A percentile compares a stretch with the other conserved stretches of the same genome.
Evolutionary conservation across 1,140 invertebrate species (phyloP).

Genomic region (Acyrthosiphon pisum): DNA sequence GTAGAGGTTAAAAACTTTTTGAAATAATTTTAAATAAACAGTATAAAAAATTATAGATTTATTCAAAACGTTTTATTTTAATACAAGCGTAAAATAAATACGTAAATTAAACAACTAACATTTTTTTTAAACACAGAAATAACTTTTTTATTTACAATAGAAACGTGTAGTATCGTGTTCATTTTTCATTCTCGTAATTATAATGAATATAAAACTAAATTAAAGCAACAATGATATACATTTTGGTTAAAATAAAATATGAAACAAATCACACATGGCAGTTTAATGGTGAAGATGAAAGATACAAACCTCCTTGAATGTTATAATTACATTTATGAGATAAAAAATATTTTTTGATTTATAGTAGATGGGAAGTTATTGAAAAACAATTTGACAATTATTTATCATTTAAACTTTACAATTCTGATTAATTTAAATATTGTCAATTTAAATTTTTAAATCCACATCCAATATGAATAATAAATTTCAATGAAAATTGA

Average conservation of each 20-base stretch:
- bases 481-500: background rate
- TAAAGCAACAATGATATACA: background rate
- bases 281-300: background rate
- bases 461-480: background rate
- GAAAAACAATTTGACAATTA: background rate
- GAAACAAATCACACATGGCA: background rate
- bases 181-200: background rate
- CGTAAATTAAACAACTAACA: background rate
- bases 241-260: background rate
- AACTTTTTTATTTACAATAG: background rate
- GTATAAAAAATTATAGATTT: background rate
- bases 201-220: background rate
- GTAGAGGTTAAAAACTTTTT: background rate
- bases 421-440: background rate
- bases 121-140: background rate
- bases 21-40: background rate
- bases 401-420: background rate
- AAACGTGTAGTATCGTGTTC: background rate
- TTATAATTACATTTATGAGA: background rate
- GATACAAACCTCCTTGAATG: background rate
- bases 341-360: background rate
- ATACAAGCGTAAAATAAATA: background rate
- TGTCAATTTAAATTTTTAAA: background rate
- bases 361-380: background rate
- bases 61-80: background rate